Evolutionary conservation across 2,888 invertebrate species (phyloP).

Genomic region (Rhamnusium bicolor): DNA sequence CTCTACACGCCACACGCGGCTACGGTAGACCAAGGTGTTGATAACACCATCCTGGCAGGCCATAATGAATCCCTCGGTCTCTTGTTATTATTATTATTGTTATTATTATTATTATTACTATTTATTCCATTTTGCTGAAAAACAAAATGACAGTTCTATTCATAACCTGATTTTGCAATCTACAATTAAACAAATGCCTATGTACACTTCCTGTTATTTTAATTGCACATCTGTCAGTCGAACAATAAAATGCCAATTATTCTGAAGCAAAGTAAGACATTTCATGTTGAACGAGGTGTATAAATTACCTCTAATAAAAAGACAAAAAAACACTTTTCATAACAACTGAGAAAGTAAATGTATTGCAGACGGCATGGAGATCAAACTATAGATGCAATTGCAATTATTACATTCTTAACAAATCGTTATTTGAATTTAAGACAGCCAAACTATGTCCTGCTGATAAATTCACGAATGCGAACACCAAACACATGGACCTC

Average conservation of each 20-base stretch:
- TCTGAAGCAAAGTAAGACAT: background rate
- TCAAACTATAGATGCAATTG: background rate
- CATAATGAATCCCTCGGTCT: no score
- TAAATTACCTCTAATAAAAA: background rate
- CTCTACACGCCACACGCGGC: no score
- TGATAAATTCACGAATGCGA: background rate
- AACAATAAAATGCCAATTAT: background rate
- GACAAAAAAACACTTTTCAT: background rate
- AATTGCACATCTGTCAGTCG: background rate
- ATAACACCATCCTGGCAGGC: no score
- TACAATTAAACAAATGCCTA: background rate
- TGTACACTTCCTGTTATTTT: background rate
- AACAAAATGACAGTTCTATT: no score
- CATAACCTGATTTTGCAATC: background rate
- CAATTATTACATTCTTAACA: background rate
- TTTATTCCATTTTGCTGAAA: background rate
- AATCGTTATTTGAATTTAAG: background rate
- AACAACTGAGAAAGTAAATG: background rate
- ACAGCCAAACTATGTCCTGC: background rate
- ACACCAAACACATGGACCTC: background rate
- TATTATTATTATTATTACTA: background rate
- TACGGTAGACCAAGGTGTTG: no score
- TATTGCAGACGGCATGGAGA: background rate
- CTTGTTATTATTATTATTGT: no score
- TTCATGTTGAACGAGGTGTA: background rate